Evolutionary conservation across 2,797 vertebrate species (phyloP), one percentile per base, ranked within the genome.

Genomic region (Xenops minutus): DNA sequence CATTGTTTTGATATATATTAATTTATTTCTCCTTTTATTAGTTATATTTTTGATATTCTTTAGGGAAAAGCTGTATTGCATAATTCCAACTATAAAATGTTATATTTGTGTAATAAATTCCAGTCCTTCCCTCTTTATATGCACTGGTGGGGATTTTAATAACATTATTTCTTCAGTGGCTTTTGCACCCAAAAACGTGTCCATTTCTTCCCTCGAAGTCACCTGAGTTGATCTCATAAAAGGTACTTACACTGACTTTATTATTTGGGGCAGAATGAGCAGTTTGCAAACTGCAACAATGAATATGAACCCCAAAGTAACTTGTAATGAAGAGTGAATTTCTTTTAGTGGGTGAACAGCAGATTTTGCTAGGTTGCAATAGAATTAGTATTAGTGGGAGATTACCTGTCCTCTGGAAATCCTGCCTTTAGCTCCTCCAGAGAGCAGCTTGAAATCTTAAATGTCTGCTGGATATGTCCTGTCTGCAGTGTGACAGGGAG

Each of bases 331-430:
- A 17, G 10, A 62, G 23, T 48, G 44, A 29, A 30, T 75, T 79
- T 74, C 62, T 80, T 69, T 88, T 36, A 84, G 61, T 26, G 77
- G 43, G 37, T 43, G 54, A 95, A 77, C 36, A 83, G 43, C 37
- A 88, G 72, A 54, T 81, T 95, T 89, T 64, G 51, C 32, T 49
- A 49, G 58, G 34, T 84, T 96, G 85, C 89, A 91, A 1, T 14
- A 75, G 74, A 89, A 82, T 90, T 95, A 82, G 83, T 6, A 26
- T 88, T 85, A 79, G 62, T 74, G 55, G 91, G 71, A 96, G 92
- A 93, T 93, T 72, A 94, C 72, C 72, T 96, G 91, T 71, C 73
- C 78, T 56, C 82, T 78, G 80, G 78, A 82, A 94, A 92, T 85
- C 77, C 81, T 85, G 61, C 90, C 79, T 39, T 93, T 78, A 81